These are phyloP conservation scores for Myotis pilosus DNA, from an alignment of 2,797 vertebrate species.

Conservation along the genomic window DNA sequence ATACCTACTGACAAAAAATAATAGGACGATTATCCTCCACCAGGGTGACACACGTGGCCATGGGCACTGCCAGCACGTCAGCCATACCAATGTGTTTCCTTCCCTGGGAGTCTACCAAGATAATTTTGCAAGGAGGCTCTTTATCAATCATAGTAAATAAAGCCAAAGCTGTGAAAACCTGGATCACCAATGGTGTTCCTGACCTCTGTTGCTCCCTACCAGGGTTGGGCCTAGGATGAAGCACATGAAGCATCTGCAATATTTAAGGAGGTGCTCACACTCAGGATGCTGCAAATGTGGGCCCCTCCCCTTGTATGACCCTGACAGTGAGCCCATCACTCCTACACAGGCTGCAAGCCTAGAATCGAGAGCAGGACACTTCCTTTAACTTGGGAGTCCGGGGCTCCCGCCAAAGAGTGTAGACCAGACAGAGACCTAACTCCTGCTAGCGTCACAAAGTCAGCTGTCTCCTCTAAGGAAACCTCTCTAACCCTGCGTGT, in stretches of 20 bases:
- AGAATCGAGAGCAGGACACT: background rate
- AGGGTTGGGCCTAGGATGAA: background rate
- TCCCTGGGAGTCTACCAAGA: background rate
- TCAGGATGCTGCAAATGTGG: background rate
- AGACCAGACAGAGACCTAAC: background rate
- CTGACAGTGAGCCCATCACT: background rate
- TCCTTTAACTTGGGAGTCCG: background rate
- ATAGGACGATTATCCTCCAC: conserved; percentile 45
- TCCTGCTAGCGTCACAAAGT: background rate
- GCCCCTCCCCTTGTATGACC: background rate
- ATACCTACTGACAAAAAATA: conserved; percentile 63
- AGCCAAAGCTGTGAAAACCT: background rate
- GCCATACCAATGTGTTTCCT: background rate
- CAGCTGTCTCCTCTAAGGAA: conserved; percentile 1
- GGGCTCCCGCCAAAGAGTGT: background rate
- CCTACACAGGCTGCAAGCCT: background rate
- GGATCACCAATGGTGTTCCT: background rate
- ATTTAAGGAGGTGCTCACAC: background rate
- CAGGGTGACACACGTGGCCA: background rate
- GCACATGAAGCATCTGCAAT: background rate
- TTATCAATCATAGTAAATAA: background rate
- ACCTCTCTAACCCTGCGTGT: background rate
- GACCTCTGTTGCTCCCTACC: background rate
- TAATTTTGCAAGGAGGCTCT: background rate
- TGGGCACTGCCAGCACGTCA: background rate